phyloP scores from a whole-genome alignment of 2,113 vertebrate genomes.

The Microcebus tavaratra region DNA sequence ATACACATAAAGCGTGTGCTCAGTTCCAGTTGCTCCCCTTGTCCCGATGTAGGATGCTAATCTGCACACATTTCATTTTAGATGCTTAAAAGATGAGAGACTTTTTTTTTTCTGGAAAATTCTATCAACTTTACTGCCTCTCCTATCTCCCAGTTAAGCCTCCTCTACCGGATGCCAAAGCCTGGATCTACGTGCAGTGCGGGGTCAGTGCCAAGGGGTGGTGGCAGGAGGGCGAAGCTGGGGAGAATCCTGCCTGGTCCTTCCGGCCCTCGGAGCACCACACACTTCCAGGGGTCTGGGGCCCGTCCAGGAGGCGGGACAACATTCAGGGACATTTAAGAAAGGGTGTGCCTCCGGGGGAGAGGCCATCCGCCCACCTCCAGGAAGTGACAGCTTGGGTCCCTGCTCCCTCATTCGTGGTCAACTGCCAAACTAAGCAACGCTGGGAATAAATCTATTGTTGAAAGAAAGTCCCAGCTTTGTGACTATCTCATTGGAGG shows the following conservation, averaged over 20 bases:
- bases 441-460: neutral
- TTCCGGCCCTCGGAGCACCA: neutral
- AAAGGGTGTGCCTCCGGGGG: neutral
- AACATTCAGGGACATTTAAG: neutral
- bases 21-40: neutral
- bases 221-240: neutral
- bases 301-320: neutral
- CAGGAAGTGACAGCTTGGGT: neutral
- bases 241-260: neutral
- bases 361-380: neutral
- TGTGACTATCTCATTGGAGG: neutral
- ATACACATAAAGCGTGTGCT: neutral
- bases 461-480: neutral
- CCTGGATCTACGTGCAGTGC: neutral
- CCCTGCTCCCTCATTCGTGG: neutral
- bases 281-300: neutral
- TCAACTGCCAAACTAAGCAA: neutral
- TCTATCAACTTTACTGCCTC: slow-evolving; percentile 74
- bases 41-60: neutral
- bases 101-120: slow-evolving; percentile 63
- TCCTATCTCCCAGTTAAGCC: slow-evolving; percentile 69
- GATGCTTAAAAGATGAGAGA: slow-evolving; percentile 65
- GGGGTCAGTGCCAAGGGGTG: neutral
- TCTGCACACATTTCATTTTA: slow-evolving; percentile 52
- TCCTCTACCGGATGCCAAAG: slow-evolving; percentile 65